Conservation (phyloP, 2,888 invertebrate species). For the Andricus curvator region DNA sequence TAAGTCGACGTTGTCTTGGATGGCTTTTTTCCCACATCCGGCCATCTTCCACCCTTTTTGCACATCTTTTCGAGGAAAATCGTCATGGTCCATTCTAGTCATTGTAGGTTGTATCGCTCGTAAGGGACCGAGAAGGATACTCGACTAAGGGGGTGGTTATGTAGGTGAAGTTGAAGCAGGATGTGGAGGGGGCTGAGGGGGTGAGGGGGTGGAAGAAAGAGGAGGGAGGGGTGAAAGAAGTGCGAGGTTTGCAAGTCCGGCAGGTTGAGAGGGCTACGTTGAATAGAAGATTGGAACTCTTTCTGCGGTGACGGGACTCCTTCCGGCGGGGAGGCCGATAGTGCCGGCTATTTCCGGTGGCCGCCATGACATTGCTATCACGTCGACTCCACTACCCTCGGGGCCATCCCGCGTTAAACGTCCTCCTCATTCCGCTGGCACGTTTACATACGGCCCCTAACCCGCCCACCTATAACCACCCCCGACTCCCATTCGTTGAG, state of each 20-base stretch:
- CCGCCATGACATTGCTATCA: conserved; percentile 75
- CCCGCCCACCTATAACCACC: neutral
- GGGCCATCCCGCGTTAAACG: conserved; percentile 51
- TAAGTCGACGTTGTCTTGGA: conserved; percentile 55
- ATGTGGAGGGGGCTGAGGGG: conserved; percentile 35
- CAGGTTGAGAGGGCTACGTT: conserved; percentile 60
- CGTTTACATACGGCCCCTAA: conserved; percentile 29
- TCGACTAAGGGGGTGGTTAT: conserved; percentile 16
- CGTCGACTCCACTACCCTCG: conserved; percentile 56
- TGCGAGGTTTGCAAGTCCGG: conserved; percentile 50
- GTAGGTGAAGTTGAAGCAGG: conserved; percentile 41
- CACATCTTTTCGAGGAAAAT: conserved; percentile 34
- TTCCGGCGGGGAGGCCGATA: conserved; percentile 76
- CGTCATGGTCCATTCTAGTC: conserved; percentile 43
- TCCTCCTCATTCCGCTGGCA: conserved; percentile 34
- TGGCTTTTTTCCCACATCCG: conserved; percentile 47
- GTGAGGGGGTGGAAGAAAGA: conserved; percentile 29
- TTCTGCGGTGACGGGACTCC: conserved; percentile 75
- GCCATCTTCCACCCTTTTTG: conserved; percentile 28
- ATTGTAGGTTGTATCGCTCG: conserved; percentile 55
- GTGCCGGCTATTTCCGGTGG: conserved; percentile 78
- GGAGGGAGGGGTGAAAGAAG: conserved; percentile 38
- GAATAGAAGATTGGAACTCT: conserved; percentile 78
- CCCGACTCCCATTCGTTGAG: conserved; percentile 8
- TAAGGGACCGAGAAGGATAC: conserved; percentile 44